phyloP scores from a whole-genome alignment of 1,140 invertebrate species.

The Ephestia elutella region DNA sequence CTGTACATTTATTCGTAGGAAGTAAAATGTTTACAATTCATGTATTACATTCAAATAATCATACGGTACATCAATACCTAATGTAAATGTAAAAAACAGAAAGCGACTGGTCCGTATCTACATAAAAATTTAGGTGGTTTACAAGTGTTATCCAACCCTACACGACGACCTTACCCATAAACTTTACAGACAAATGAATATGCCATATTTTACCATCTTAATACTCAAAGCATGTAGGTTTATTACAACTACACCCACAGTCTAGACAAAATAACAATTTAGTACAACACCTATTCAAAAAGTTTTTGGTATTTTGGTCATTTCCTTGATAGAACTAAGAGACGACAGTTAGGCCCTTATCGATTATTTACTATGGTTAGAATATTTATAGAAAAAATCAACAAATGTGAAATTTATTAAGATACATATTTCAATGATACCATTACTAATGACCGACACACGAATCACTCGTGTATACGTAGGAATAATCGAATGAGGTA shows the following conservation, averaged over 20 bases:
- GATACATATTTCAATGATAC: slow-evolving; percentile 45
- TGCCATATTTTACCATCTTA: slow-evolving; percentile 22
- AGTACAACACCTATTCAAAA: slow-evolving; percentile 48
- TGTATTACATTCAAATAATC: too few species aligned
- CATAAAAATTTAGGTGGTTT: not conserved
- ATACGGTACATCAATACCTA: too few species aligned
- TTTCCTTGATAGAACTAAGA: slow-evolving; percentile 40
- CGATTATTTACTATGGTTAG: slow-evolving; percentile 21
- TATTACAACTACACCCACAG: slow-evolving; percentile 1
- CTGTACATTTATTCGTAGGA: too few species aligned
- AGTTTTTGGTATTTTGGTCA: slow-evolving; percentile 68
- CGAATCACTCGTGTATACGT: slow-evolving; percentile 40
- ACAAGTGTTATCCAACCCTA: not conserved
- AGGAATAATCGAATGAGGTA: slow-evolving; percentile 33
- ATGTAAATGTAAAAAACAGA: too few species aligned
- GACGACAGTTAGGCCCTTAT: slow-evolving; percentile 54
- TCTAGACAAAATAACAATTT: slow-evolving; percentile 42
- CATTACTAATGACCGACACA: slow-evolving; percentile 36
- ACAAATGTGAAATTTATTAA: slow-evolving; percentile 20
- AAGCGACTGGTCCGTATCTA: not conserved
- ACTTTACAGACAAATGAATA: slow-evolving; percentile 1
- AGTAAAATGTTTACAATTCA: not conserved
- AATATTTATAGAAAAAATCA: slow-evolving; percentile 10
- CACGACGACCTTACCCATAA: not conserved
- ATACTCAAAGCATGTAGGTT: slow-evolving; percentile 37